phyloP scores from a whole-genome alignment of 2,888 invertebrate species.

The Phaonia tiefii region DNA sequence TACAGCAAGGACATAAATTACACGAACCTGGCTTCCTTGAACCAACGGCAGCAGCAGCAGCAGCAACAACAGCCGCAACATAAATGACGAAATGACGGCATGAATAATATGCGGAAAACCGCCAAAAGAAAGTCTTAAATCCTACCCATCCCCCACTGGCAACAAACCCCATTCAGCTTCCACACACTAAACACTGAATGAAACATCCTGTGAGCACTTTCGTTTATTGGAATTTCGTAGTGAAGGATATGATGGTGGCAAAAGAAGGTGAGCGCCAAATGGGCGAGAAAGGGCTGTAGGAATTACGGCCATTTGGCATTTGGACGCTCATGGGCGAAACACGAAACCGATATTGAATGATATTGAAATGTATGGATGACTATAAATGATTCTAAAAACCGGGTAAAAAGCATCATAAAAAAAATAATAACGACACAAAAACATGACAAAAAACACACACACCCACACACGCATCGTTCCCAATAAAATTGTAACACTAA shows the following conservation, averaged over 20 bases:
- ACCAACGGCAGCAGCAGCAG: neutral
- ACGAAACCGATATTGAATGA: constrained; percentile 52
- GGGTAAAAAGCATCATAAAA: constrained; percentile 61
- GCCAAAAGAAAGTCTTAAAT: constrained; percentile 23
- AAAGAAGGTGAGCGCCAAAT: neutral
- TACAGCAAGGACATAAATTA: constrained; percentile 33
- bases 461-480: constrained; percentile 8
- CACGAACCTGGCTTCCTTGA: no score
- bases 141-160: constrained; percentile 20
- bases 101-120: constrained; percentile 44
- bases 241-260: neutral
- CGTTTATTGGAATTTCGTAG: constrained; percentile 64
- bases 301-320: constrained; percentile 12
- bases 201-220: constrained; percentile 58
- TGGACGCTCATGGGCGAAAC: neutral
- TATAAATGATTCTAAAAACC: constrained; percentile 49
- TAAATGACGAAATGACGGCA: constrained; percentile 24
- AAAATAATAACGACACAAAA: constrained; percentile 66
- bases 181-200: no score
- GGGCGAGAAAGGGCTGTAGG: constrained; percentile 2
- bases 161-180: no score
- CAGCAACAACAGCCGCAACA: constrained; percentile 1
- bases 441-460: constrained; percentile 53
- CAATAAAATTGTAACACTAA: constrained; percentile 31
- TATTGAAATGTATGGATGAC: constrained; percentile 57